phyloP scores from a whole-genome alignment of 1,140 invertebrate species.

The Drosophila parvula region DNA sequence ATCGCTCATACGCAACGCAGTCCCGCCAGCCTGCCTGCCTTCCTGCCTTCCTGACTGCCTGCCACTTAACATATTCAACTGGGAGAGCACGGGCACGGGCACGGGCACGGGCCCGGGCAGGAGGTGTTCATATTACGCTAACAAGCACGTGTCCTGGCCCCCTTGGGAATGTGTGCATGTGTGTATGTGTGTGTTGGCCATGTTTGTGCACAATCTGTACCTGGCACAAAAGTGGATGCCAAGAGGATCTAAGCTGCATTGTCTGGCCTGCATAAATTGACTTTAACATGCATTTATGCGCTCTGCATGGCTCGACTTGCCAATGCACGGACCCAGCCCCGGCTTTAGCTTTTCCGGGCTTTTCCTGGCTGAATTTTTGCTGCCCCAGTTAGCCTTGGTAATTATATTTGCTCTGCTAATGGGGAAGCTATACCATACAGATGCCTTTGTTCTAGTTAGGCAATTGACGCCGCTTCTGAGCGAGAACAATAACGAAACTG shows the following conservation, averaged over 20 bases:
- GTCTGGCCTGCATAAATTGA: conserved; percentile 56
- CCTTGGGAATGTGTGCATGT: conserved; percentile 5
- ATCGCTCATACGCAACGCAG: conserved; percentile 64
- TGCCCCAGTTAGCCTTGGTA: conserved; percentile 66
- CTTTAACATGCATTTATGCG: conserved; percentile 60
- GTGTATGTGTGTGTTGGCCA: conserved; percentile 10
- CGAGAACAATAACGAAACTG: conserved; percentile 47
- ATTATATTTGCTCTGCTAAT: conserved; percentile 75
- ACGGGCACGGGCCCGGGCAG: not conserved
- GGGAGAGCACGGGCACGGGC: not conserved
- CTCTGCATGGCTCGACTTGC: conserved; percentile 5
- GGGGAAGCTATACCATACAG: conserved; percentile 26
- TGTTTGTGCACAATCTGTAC: conserved; percentile 40
- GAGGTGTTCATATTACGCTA: conserved; percentile 48
- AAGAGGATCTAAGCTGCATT: conserved; percentile 54
- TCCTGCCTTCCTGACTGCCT: not conserved
- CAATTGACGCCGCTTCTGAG: conserved; percentile 49
- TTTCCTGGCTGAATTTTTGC: conserved; percentile 39
- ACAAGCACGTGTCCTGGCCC: conserved; percentile 46
- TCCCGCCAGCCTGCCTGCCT: conserved; percentile 2
- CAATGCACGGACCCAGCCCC: not conserved
- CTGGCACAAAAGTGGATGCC: conserved; percentile 62
- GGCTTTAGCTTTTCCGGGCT: conserved; percentile 12
- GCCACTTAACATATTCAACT: conserved; percentile 70
- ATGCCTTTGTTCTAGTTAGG: conserved; percentile 66